phyloP scores from a whole-genome alignment of 1,140 invertebrate species.

The Acromyrmex charruanus region DNA sequence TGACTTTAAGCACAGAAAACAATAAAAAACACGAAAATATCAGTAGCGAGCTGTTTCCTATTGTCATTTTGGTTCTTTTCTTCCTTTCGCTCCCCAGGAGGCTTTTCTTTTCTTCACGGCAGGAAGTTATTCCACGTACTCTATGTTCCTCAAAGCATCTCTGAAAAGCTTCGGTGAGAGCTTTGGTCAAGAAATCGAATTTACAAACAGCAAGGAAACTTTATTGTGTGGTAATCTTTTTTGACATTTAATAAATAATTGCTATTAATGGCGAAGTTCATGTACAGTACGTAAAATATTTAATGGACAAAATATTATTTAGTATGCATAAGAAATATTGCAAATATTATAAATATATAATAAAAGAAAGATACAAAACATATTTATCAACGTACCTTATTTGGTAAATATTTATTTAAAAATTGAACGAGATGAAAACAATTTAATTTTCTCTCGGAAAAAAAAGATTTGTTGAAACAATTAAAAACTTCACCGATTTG shows the following conservation, averaged over 20 bases:
- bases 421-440: not conserved
- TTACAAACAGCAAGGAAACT: not conserved
- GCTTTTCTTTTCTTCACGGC: not conserved
- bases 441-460: not conserved
- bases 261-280: not conserved
- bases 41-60: not conserved
- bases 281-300: not conserved
- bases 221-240: not conserved
- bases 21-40: conserved; percentile 20
- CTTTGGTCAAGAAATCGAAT: not conserved
- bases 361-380: too few species aligned
- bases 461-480: too few species aligned
- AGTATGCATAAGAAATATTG: too few species aligned
- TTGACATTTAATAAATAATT: not conserved
- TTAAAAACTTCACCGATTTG: too few species aligned
- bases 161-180: not conserved
- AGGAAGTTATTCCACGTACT: conserved; percentile 17
- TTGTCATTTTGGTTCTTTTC: conserved; percentile 23
- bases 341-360: too few species aligned
- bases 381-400: not conserved
- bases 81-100: not conserved
- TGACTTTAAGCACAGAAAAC: not conserved
- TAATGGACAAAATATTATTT: not conserved
- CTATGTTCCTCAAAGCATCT: conserved; percentile 19
- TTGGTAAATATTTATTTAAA: not conserved